phyloP scores from a whole-genome alignment of 2,797 vertebrate genomes.

The Ispidina picta region DNA sequence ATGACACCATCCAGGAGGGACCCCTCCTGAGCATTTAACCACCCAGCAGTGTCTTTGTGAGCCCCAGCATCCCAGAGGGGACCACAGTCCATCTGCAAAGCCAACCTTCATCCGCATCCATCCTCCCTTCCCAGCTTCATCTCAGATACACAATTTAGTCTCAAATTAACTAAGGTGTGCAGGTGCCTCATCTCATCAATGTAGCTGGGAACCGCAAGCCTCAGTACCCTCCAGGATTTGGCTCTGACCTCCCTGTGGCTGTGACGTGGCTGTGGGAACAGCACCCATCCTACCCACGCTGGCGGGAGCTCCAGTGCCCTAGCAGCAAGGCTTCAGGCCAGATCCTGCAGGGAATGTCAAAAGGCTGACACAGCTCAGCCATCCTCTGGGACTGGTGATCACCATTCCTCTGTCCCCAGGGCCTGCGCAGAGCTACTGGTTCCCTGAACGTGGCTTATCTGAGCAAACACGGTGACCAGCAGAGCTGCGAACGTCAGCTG shows the following conservation, averaged over 20 bases:
- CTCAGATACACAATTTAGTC: not conserved
- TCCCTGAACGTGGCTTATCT: not conserved
- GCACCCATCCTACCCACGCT: not conserved
- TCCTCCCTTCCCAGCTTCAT: not conserved
- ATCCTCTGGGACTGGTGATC: not conserved
- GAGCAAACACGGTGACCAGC: not conserved
- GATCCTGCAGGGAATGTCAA: not conserved
- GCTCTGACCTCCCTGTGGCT: not conserved
- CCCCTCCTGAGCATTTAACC: not conserved
- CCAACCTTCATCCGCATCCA: not conserved
- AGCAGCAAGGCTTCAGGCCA: not conserved
- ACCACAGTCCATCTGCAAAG: not conserved
- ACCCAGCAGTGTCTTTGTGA: accelerated
- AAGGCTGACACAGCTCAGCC: not conserved
- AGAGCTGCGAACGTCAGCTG: not conserved
- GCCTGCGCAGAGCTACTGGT: not conserved
- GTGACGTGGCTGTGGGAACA: accelerated
- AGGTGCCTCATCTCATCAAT: not conserved
- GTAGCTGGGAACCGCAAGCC: not conserved
- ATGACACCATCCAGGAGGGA: not conserved
- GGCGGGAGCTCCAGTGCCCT: accelerated
- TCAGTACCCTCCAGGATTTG: not conserved
- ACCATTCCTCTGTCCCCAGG: not conserved
- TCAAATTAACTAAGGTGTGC: not conserved
- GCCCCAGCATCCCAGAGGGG: not conserved